phyloP scores from a whole-genome alignment of 1,140 invertebrate species.

The Dendrolimus punctatus region DNA sequence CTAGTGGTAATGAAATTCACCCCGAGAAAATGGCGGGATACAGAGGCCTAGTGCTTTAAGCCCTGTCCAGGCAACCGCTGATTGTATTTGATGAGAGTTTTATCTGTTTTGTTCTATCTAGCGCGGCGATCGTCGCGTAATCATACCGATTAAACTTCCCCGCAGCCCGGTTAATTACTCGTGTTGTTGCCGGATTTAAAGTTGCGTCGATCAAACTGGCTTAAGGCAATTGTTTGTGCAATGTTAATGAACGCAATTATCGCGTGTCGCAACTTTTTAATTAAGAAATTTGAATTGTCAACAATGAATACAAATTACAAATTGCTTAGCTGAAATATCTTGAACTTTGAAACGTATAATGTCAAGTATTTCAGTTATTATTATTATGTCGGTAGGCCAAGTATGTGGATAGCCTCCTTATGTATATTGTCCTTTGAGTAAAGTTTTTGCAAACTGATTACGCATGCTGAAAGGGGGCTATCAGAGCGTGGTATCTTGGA shows the following conservation, averaged over 20 bases:
- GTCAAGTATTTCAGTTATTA: too few species aligned
- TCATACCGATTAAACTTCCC: conserved; percentile 40
- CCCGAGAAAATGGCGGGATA: conserved; percentile 50
- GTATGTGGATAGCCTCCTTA: too few species aligned
- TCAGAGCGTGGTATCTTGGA: conserved; percentile 21
- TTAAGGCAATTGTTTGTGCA: conserved; percentile 17
- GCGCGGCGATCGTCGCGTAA: conserved; percentile 38
- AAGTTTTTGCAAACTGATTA: conserved; percentile 13
- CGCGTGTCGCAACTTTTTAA: conserved; percentile 7
- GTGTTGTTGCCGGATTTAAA: conserved; percentile 28
- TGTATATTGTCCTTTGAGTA: background rate
- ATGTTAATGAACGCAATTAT: conserved; percentile 14
- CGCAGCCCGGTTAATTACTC: conserved; percentile 4
- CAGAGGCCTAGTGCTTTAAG: conserved; percentile 57
- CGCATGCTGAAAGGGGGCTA: conserved; percentile 20
- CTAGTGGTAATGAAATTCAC: conserved; percentile 69
- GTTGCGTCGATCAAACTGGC: conserved; percentile 22
- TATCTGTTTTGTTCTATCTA: conserved; percentile 55
- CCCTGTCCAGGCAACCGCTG: conserved; percentile 52
- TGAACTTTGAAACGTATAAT: background rate
- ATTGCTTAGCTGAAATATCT: too few species aligned
- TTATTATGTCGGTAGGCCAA: too few species aligned
- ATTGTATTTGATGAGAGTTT: conserved; percentile 67
- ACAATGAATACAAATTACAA: background rate
- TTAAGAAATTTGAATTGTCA: background rate